Base-by-base conservation (phyloP, 2,888 invertebrate genomes). In the Smittia aterrima region DNA sequence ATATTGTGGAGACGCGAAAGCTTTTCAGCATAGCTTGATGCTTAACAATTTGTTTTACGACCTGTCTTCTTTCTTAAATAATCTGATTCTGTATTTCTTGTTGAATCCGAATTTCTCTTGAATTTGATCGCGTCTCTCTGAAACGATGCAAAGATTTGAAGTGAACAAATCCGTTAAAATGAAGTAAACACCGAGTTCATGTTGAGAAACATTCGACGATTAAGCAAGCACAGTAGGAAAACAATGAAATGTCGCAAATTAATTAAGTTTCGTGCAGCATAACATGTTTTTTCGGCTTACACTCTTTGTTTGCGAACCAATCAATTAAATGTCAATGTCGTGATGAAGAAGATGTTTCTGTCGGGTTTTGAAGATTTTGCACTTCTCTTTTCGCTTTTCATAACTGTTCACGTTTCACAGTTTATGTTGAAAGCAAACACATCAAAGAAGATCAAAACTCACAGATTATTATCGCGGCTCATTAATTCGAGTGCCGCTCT, bases 391-490 rank as follows among this genome's bases (percentile, higher is more conserved):
- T n/a, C n/a, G n/a, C n/a, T n/a, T 38, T 38, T 38, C 38, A 38
- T 38, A 38, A 4, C 38, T 38, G 6, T 38, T 38, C 38, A 38
- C 38, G 38, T 38, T n/a, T n/a, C n/a, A n/a, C n/a, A n/a, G n/a
- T n/a, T n/a, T n/a, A n/a, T n/a, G n/a, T n/a, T n/a, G n/a, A n/a
- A n/a, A n/a, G n/a, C n/a, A n/a, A n/a, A n/a, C n/a, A n/a, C n/a
- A n/a, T n/a, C n/a, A n/a, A n/a, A n/a, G n/a, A n/a, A n/a, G n/a
- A n/a, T n/a, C 38, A 38, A 4, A 38, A 7, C 38, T 38, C 38
- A 38, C 38, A 68, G 68, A 68, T 68, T 68, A 68, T 68, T 68
- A 68, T 11, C 58, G 58, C 18, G 58, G 9, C n/a, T 58, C 58
- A 58, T 58, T 22, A 47, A 47, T 32, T 47, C 47, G 58, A 62